Evolutionary conservation across 2,888 invertebrate species (phyloP).

Genomic region (Strigamia maritima): DNA sequence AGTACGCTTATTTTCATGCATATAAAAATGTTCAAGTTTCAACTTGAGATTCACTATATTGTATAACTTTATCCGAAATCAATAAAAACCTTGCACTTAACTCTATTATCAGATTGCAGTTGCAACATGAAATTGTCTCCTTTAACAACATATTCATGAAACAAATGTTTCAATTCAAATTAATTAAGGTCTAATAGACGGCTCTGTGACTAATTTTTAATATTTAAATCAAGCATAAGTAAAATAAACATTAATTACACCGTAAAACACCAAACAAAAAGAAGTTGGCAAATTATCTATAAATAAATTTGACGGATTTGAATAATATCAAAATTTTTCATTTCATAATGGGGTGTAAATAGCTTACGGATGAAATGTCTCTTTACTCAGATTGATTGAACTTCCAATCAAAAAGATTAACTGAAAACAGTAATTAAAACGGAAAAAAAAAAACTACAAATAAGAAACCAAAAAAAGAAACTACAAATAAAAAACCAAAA

Average conservation of each 20-base stretch:
- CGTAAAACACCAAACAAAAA: neutral
- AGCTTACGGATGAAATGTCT: slow-evolving; percentile 5
- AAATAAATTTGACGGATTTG: neutral
- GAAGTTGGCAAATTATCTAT: neutral
- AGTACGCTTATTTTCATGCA: neutral
- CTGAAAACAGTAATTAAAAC: neutral
- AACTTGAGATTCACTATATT: slow-evolving; percentile 19
- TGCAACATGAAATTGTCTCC: slow-evolving; percentile 28
- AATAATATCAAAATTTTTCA: neutral
- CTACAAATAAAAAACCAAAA: too few relatives aligned
- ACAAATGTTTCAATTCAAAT: slow-evolving; percentile 26
- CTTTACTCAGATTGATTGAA: slow-evolving; percentile 17
- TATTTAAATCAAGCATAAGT: neutral
- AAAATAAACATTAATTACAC: neutral
- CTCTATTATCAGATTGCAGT: slow-evolving; percentile 34
- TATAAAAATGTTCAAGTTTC: neutral
- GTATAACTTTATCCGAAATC: slow-evolving; percentile 34
- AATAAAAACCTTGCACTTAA: slow-evolving; percentile 34
- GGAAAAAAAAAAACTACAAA: neutral
- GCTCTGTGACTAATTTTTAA: neutral
- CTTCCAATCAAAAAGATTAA: neutral
- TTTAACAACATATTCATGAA: slow-evolving; percentile 5
- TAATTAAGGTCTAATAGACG: neutral
- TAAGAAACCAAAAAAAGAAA: too few relatives aligned
- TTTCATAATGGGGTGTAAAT: slow-evolving; percentile 20